Conservation (phyloP, 2,888 invertebrate genomes). For the Sarcophaga caerulescens region DNA sequence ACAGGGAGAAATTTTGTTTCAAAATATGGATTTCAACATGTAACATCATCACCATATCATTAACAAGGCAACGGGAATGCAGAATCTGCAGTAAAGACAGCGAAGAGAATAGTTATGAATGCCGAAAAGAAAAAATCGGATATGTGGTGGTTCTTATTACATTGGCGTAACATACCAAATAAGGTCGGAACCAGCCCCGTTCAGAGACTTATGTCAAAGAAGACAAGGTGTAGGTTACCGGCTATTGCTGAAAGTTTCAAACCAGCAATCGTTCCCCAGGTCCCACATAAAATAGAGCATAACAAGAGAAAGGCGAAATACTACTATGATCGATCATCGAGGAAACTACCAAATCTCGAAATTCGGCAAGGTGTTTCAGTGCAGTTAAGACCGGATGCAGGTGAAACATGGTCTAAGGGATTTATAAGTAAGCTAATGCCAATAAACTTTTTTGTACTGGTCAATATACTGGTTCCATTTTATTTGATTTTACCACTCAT, state of each 20-base stretch:
- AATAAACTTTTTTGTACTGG: too few species aligned
- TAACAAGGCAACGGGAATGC: constrained; percentile 16
- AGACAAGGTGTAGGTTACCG: constrained; percentile 5
- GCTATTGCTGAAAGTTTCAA: constrained; percentile 3
- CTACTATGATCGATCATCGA: constrained; percentile 18
- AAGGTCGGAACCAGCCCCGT: neutral
- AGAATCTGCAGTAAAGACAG: constrained; percentile 29
- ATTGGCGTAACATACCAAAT: constrained; percentile 13
- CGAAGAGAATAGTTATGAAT: constrained; percentile 8
- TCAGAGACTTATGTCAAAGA: neutral
- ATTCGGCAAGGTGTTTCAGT: constrained; percentile 7
- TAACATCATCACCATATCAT: constrained; percentile 25
- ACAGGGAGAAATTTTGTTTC: neutral
- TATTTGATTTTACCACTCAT: too few species aligned
- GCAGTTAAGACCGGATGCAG: constrained; percentile 13
- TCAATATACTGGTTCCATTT: too few species aligned
- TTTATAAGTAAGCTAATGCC: neutral
- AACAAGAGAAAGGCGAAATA: neutral
- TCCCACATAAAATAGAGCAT: neutral
- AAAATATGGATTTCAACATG: constrained; percentile 28
- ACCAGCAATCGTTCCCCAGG: neutral
- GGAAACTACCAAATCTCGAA: constrained; percentile 1
- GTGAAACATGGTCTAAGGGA: constrained; percentile 7
- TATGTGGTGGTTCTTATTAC: constrained; percentile 6
- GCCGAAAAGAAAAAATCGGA: neutral